Base-by-base conservation (phyloP, 2,113 vertebrate genomes). In the Orthonyx spaldingii region DNA sequence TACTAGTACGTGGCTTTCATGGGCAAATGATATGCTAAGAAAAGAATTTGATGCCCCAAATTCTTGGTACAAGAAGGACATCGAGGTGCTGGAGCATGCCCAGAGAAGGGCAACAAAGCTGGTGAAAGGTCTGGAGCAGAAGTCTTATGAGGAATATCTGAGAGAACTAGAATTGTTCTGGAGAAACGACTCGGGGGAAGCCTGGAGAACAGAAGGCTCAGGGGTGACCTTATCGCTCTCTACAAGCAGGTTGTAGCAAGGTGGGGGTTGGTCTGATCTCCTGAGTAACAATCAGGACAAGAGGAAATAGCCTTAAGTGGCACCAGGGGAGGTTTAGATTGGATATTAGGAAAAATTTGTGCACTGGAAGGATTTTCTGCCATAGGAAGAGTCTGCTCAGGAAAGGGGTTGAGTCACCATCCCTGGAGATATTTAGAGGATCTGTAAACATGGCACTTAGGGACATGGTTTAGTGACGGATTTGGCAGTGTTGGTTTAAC, bases 211-310 rank as follows among this genome's bases (percentile, higher is more conserved):
- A 27, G 18, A 59, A 52, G 37, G 23, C 47, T 76, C 18, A 16
- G 47, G 26, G 56, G 22, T 56, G 63, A 69, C 42, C 49, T 90
- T 56, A 17, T 5, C 1, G 1, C 41, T 77, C 26, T 37, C 42
- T 24, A 6, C 46, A 42, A 77, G 22, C 35, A 42, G 27, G 6
- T 10, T 42, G 10, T 42, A 84, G 35, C 0, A 0, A 32, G 27
- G 8, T 20, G 7, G 10, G 7, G 7, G 11, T 42, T 69, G 37
- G 9, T 55, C 10, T 42, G 26, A 47, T 76, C 64, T 55, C 17
- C 15, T 19, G 19, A 49, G 18, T 49, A 42, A 56, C 11, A 27
- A 32, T 16, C 42, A 63, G 41, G 26, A 56, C 49, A 49, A 70
- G 18, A 77, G 63, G 22, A 84, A 63, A 42, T 49, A 5, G 11